These are phyloP conservation scores for Naja naja DNA, from an alignment of 2,113 vertebrate species.

Conservation along the genomic window DNA sequence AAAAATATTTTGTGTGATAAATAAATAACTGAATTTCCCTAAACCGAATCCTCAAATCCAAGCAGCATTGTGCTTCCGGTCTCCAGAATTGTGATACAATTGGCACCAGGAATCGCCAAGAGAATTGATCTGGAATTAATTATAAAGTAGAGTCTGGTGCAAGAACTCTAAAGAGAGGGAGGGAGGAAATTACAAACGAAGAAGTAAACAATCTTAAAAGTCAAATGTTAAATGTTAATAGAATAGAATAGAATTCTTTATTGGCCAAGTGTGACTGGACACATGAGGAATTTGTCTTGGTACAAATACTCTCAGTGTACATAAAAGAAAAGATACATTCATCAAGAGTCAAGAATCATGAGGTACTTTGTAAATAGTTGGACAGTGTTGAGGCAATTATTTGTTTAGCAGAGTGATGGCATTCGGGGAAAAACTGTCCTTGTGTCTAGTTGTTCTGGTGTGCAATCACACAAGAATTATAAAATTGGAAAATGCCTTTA, in stretches of 20 bases:
- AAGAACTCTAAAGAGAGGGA: not conserved
- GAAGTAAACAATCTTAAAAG: constrained; percentile 2
- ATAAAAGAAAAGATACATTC: too few relatives aligned
- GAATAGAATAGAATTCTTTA: too few relatives aligned
- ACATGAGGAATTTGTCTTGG: too few relatives aligned
- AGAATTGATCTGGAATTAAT: constrained; percentile 13
- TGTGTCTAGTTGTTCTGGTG: too few relatives aligned
- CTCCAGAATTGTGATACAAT: not conserved
- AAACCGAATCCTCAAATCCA: not conserved
- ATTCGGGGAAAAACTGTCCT: too few relatives aligned
- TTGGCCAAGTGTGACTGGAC: too few relatives aligned
- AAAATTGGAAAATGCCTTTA: constrained; percentile 7
- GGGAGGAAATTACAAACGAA: not conserved
- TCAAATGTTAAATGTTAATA: constrained; percentile 10
- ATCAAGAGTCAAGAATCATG: too few relatives aligned
- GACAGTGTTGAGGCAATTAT: too few relatives aligned
- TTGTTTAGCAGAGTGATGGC: too few relatives aligned
- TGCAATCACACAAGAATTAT: not conserved
- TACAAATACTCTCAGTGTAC: too few relatives aligned
- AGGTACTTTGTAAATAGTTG: too few relatives aligned
- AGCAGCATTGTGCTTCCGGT: not conserved
- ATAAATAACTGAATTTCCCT: not conserved
- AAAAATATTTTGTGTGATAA: not conserved
- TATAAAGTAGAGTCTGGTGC: not conserved
- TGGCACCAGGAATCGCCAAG: not conserved